Evolutionary conservation across 2,113 vertebrate genomes (phyloP).

Genomic region (Cryptomyrus ogoouensis): DNA sequence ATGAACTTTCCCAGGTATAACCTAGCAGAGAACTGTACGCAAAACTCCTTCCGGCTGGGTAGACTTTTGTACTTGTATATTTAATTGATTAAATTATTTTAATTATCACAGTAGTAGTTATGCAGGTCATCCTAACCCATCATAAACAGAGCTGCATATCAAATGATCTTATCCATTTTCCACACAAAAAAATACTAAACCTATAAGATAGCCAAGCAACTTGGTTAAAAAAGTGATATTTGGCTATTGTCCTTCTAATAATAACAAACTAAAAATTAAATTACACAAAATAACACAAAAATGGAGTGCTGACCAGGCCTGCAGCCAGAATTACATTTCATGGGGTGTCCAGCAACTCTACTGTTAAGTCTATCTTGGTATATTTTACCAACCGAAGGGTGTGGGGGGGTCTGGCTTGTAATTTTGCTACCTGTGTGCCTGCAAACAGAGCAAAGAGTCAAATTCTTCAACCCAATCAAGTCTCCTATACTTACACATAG

Average conservation of each 20-base stretch:
- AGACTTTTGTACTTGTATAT: not conserved
- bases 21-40: not conserved
- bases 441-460: not conserved
- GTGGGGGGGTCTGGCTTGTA: not conserved
- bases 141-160: not conserved
- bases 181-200: not conserved
- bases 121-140: not conserved
- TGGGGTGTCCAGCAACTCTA: too few relatives aligned
- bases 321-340: too few relatives aligned
- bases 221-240: not conserved
- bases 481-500: not conserved
- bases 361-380: not conserved
- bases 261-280: not conserved
- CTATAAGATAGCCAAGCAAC: not conserved
- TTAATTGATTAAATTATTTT: not conserved
- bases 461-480: not conserved
- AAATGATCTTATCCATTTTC: not conserved
- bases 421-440: not conserved
- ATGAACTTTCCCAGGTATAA: not conserved
- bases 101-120: not conserved
- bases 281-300: not conserved
- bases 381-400: not conserved
- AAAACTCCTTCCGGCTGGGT: not conserved
- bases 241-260: not conserved
- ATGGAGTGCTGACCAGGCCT: not conserved